These are phyloP conservation scores for Jordanella pulchra DNA, from an alignment of 2,797 vertebrate species.

Conservation along the genomic window DNA sequence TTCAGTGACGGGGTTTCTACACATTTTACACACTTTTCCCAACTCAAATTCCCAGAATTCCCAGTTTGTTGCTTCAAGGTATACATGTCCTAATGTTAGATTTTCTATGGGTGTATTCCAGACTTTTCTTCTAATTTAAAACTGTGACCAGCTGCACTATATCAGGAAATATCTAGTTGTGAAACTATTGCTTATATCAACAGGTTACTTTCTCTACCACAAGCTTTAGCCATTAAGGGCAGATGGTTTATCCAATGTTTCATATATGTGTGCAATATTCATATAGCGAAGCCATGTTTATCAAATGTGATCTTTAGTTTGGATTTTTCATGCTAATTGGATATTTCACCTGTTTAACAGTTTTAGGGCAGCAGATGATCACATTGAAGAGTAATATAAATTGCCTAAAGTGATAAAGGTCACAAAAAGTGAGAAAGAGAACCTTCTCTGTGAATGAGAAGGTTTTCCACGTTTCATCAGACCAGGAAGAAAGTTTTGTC, in stretches of 20 bases:
- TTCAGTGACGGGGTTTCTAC: background rate
- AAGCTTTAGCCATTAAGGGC: no score
- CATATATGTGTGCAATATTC: no score
- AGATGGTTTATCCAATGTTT: no score
- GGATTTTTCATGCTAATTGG: no score
- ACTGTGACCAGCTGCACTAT: background rate
- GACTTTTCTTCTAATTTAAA: background rate
- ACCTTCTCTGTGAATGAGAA: background rate
- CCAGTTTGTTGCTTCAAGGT: background rate
- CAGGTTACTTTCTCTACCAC: background rate
- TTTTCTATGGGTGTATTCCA: background rate
- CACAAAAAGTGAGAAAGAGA: no score
- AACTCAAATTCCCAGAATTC: background rate
- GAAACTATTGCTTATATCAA: no score
- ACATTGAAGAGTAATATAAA: background rate
- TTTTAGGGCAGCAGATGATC: background rate
- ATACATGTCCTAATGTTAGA: background rate
- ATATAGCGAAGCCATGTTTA: no score
- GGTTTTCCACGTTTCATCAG: background rate
- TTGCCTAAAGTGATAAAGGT: background rate
- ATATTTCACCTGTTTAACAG: background rate
- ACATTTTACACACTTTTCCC: background rate
- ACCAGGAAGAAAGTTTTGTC: no score
- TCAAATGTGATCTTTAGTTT: no score
- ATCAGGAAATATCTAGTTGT: background rate